Base-by-base conservation (phyloP, 2,888 invertebrate species). In the Amphipyra berbera region DNA sequence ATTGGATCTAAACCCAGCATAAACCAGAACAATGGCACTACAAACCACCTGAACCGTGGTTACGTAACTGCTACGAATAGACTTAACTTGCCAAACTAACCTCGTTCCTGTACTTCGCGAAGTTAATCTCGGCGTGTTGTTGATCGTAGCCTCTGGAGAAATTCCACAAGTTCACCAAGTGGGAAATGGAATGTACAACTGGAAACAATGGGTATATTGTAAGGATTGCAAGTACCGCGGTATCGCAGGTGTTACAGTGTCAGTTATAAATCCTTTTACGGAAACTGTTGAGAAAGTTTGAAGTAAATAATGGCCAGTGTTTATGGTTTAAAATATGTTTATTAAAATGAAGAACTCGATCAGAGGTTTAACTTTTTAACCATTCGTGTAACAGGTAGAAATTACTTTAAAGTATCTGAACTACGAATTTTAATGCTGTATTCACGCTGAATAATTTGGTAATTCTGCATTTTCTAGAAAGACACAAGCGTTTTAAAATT, bases 121-220 rank as follows among this genome's bases (percentile, higher is more conserved):
- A 91, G 85, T 95, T 95, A 78, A 95, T 91, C 76, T 94, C 95
- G 30, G 72, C 78, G 69, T 86, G 84, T 66, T 82, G 76, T 57
- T 89, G 86, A 79, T 95, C 93, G 88, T 92, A 95, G 71, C 91
- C 87, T 71, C 89, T 88, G 42, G 95, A 95, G 87, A 95, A 95
- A 87, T 95, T 95, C 90, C 94, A 92, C 74, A 95, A 90, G 87
- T 96, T 96, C 63, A 92, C 88, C 72, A 95, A 90, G 83, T 96
- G 95, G 48, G 95, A 95, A 73, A 90, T 87, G 77, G 95, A 94
- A 89, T 96, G 95, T 82, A 94, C 81, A 76, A 94, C 95, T 95
- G 91, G 47, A 93, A 73, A 77, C 59, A 79, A 82, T 68, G 77
- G 38, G 12, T 53, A 14, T 48, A 27, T 38, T 50, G 46, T 27